phyloP scores from a whole-genome alignment of 2,888 invertebrate genomes.

The Thymelicus sylvestris region DNA sequence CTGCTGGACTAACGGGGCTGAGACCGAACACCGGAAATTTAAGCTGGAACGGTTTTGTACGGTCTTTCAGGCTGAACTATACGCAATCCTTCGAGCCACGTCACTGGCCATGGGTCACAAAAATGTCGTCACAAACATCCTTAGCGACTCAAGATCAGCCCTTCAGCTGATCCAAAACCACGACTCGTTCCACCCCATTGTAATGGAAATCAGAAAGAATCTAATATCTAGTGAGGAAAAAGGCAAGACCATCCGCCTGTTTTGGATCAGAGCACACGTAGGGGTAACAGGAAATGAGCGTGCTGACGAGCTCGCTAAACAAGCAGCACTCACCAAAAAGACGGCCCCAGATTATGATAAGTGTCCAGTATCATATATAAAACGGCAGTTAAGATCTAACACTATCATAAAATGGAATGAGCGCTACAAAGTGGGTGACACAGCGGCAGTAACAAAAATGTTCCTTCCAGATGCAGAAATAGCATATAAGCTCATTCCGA shows the following conservation, averaged over 20 bases:
- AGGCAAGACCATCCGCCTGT: background rate
- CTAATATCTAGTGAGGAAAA: background rate
- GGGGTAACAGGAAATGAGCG: constrained; percentile 8
- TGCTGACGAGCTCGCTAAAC: constrained; percentile 9
- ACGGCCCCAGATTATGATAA: background rate
- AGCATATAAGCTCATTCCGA: background rate
- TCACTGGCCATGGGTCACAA: background rate
- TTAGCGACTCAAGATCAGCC: constrained; percentile 17
- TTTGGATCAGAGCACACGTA: constrained; percentile 7
- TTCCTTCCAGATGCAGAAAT: background rate
- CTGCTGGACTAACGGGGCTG: constrained; percentile 3
- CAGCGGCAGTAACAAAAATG: background rate
- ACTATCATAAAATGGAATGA: background rate
- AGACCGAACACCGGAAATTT: background rate
- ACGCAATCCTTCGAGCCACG: background rate
- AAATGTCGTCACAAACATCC: background rate
- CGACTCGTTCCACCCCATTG: background rate
- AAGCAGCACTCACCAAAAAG: background rate
- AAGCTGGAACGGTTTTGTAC: constrained; percentile 3
- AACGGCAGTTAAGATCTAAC: background rate
- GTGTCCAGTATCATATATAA: background rate
- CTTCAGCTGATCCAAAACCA: background rate
- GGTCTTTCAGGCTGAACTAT: constrained; percentile 11
- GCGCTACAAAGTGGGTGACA: background rate
- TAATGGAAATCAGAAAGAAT: background rate